A percentile compares a stretch with the other conserved stretches of the same genome.
Evolutionary conservation across 2,888 invertebrate genomes (phyloP).

Genomic region (Invenusta paracnida): DNA sequence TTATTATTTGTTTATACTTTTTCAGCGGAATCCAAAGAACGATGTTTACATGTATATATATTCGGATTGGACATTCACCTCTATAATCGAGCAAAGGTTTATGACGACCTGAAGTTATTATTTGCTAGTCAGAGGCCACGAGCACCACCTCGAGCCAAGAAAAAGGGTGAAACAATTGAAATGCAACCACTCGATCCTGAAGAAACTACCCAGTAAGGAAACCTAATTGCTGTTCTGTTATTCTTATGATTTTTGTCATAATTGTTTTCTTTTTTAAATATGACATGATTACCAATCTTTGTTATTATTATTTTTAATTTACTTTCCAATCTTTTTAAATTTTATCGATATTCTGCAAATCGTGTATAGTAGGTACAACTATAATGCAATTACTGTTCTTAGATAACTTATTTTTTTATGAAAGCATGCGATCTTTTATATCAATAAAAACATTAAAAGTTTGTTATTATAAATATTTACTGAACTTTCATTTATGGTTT

Average conservation of each 20-base stretch:
- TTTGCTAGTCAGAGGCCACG: slow-evolving; percentile 66
- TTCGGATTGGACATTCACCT: slow-evolving; percentile 91
- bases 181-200: neutral
- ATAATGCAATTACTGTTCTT: no score
- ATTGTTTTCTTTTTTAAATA: no score
- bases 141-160: neutral
- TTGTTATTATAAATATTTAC: no score
- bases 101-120: slow-evolving; percentile 77
- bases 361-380: no score
- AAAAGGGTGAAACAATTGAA: slow-evolving; percentile 13
- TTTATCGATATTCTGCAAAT: no score
- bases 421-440: no score
- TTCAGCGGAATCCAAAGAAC: slow-evolving; percentile 4
- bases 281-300: no score
- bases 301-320: no score
- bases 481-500: no score
- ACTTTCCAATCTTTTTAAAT: neutral
- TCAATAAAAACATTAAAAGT: no score
- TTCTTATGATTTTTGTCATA: neutral
- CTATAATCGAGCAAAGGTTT: slow-evolving; percentile 83
- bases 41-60: slow-evolving; percentile 76
- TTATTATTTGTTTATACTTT: no score
- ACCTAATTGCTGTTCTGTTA: neutral
- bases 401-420: no score
- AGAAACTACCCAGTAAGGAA: slow-evolving; percentile 5